Percentiles rank a stretch among this genome's conserved stretches.
phyloP scores from a whole-genome alignment of 2,888 invertebrate species.

The Erebia ligea region DNA sequence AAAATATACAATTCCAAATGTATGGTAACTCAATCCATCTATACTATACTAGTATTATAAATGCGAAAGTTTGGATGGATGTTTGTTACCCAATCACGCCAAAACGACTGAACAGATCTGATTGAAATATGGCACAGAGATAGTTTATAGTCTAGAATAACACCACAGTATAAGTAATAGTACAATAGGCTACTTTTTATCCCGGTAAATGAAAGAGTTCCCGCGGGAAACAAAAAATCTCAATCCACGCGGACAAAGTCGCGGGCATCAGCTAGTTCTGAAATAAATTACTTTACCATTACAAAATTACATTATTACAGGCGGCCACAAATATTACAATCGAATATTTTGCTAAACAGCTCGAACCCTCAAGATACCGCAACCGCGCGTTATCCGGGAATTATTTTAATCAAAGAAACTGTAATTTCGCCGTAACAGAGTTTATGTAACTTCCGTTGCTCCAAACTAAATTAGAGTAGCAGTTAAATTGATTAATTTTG shows the following conservation, averaged over 20 bases:
- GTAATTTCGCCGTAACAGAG: slow-evolving; percentile 21
- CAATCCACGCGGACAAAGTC: too few relatives aligned
- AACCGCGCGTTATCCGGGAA: not conserved
- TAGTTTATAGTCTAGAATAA: too few relatives aligned
- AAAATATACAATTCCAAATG: not conserved
- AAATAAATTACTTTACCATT: not conserved
- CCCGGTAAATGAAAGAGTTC: too few relatives aligned
- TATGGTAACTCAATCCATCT: not conserved
- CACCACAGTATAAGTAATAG: too few relatives aligned
- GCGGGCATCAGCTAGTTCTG: too few relatives aligned
- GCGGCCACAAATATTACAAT: not conserved
- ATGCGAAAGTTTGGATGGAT: too few relatives aligned
- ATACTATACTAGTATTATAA: not conserved
- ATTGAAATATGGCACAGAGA: not conserved
- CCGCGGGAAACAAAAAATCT: too few relatives aligned
- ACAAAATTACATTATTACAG: not conserved
- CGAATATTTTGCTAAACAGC: slow-evolving; percentile 6
- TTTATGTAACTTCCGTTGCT: slow-evolving; percentile 18
- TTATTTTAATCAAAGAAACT: slow-evolving; percentile 28
- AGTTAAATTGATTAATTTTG: slow-evolving; percentile 21
- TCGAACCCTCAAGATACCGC: slow-evolving; percentile 6
- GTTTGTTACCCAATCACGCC: too few relatives aligned
- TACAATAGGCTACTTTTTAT: too few relatives aligned
- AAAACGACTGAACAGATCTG: not conserved
- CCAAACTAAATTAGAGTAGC: slow-evolving; percentile 17